Base-by-base conservation (phyloP, 2,797 vertebrate genomes). In the Ceyx erithaca region DNA sequence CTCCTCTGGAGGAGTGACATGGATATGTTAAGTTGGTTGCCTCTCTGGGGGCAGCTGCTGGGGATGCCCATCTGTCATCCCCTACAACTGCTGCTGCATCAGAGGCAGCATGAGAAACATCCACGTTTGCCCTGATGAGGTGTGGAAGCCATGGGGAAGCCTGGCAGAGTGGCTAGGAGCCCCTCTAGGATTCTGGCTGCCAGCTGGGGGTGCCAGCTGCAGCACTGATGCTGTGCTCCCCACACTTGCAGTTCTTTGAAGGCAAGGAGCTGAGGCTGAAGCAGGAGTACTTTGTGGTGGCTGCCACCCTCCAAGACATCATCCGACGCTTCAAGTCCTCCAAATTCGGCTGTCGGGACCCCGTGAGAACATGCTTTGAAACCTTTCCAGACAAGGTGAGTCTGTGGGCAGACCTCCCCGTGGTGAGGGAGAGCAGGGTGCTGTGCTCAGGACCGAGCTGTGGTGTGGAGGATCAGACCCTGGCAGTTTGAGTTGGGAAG, bases 231-330 rank as follows among this genome's bases (percentile, higher is more conserved):
- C 25, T 35, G 20, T 40, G 72, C 5, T 71, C 15, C 16, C n/a
- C 5, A 67, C 10, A 2, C 80, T 21, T 46, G 58, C 96, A 99
- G 99, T 99, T 99, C 97, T 99, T 99, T 54, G 99, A 99, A 97
- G 99, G 99, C 20, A 99, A 99, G 97, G 99, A 99, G 97, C 98
- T 99, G 87, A 98, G 99, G 89, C 97, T 99, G 97, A 99, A 99
- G 90, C 99, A 99, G 97, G 99, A 99, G 91, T 99, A 99, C 97
- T 99, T 99, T 59, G 99, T 99, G 95, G 99, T 99, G 91, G 99
- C 99, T 25, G 99, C 99, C 87, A 99, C 99, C 49, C 98, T 99
- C 45, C 99, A 99, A 95, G 99, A 99, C 97, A 99, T 99, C 97
- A 98, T 99, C 92, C 98, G 99, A 10, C 98, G 99, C 85, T 99